A percentile compares a stretch with the other conserved stretches of the same genome.
Evolutionary conservation across 2,888 invertebrate genomes (phyloP).

Genomic region (Chymomyza caudatula): DNA sequence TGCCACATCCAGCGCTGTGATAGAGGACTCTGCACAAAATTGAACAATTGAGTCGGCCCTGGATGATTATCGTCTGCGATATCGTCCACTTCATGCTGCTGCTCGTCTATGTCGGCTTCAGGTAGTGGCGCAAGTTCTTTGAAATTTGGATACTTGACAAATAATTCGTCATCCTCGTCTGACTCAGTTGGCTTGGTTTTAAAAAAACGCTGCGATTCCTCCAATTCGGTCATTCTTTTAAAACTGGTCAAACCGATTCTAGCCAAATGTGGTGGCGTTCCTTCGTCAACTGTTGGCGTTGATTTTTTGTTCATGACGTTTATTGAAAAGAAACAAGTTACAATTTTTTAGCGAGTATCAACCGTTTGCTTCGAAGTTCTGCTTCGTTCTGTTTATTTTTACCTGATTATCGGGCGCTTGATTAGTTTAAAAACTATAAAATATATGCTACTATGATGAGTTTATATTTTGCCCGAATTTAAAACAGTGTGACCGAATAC

Average conservation of each 20-base stretch:
- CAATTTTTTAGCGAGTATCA: too few relatives aligned
- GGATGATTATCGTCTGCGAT: too few relatives aligned
- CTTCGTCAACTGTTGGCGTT: not conserved
- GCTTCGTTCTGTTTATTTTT: too few relatives aligned
- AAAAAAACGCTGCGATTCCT: conserved; percentile 28
- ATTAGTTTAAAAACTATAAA: too few relatives aligned
- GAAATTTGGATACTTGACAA: conserved; percentile 44
- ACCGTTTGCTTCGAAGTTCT: not conserved
- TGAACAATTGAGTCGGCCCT: too few relatives aligned
- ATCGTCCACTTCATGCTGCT: too few relatives aligned
- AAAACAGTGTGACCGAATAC: too few relatives aligned
- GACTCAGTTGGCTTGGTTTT: conserved; percentile 17
- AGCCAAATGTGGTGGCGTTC: conserved; percentile 30
- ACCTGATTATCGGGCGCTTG: too few relatives aligned
- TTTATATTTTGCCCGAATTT: too few relatives aligned
- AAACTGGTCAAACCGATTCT: conserved; percentile 23
- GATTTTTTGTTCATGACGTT: not conserved
- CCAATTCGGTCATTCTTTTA: conserved; percentile 18
- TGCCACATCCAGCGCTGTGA: too few relatives aligned
- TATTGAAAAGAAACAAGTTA: not conserved
- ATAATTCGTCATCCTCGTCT: conserved; percentile 33
- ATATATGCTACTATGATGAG: too few relatives aligned
- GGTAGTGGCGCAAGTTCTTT: not conserved
- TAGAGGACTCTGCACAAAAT: too few relatives aligned
- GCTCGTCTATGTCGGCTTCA: not conserved